These are phyloP conservation scores for Menidia beryllina DNA, from an alignment of 2,113 vertebrate genomes.

Conservation along the genomic window DNA sequence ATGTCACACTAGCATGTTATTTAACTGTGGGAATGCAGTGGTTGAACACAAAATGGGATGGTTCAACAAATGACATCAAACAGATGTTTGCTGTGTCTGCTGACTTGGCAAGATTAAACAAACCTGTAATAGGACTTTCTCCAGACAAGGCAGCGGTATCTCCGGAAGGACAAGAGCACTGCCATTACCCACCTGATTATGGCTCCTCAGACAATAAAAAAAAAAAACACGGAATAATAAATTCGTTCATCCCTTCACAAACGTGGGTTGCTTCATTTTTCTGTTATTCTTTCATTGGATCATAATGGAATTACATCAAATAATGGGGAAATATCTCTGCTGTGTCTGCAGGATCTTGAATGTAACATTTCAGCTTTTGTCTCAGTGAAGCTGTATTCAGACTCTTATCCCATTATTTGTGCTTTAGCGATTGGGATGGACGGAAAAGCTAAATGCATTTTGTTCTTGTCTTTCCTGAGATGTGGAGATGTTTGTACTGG, in stretches of 20 bases:
- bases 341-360: conserved; percentile 21
- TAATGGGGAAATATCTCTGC: conserved; percentile 38
- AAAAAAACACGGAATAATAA: conserved; percentile 11
- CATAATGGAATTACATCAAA: conserved; percentile 32
- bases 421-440: conserved; percentile 17
- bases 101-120: conserved; percentile 69
- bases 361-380: conserved; percentile 37
- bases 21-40: conserved; percentile 69
- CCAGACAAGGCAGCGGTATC: conserved; percentile 50
- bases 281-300: conserved; percentile 12
- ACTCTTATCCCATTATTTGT: conserved; percentile 21
- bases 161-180: conserved; percentile 42
- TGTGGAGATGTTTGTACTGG: neutral
- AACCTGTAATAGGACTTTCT: conserved; percentile 57
- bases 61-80: conserved; percentile 73
- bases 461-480: neutral
- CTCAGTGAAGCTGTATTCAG: conserved; percentile 21
- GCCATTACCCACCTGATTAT: conserved; percentile 52
- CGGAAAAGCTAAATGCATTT: conserved; percentile 21
- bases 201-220: conserved; percentile 26
- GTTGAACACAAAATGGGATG: conserved; percentile 59
- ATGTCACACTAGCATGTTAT: conserved; percentile 75
- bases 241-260: conserved; percentile 31
- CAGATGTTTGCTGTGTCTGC: conserved; percentile 67
- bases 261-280: conserved; percentile 12